Evolutionary conservation across 2,113 vertebrate species (phyloP).

Genomic region (Lichenostomus cassidix): DNA sequence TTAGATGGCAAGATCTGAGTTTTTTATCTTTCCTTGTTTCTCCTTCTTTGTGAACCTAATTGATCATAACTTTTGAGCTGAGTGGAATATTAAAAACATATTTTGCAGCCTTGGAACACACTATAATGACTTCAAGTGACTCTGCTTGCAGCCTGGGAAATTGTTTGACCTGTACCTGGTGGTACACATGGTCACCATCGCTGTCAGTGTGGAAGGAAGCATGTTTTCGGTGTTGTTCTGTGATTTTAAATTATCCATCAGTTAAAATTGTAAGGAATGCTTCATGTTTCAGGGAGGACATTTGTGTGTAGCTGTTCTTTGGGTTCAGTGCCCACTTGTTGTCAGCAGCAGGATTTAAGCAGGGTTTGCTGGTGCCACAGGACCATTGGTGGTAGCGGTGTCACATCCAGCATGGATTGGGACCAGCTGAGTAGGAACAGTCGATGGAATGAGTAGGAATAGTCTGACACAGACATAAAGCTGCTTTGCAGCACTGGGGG

Average conservation of each 20-base stretch:
- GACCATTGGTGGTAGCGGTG: neutral
- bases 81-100: neutral
- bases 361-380: neutral
- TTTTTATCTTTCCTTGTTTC: neutral
- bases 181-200: rapidly evolving
- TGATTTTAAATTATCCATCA: neutral
- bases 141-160: neutral
- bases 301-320: neutral
- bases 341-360: neutral
- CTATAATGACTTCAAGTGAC: neutral
- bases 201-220: neutral
- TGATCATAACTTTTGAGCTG: neutral
- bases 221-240: neutral
- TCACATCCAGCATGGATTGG: too few species aligned
- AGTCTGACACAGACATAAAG: neutral
- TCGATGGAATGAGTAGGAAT: rapidly evolving
- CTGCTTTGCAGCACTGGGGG: neutral
- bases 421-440: neutral
- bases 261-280: neutral
- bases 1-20: neutral
- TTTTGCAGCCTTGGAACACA: neutral
- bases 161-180: neutral
- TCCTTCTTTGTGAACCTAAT: neutral
- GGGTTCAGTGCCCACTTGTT: neutral
- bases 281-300: neutral